Percentiles rank a stretch among this genome's conserved stretches.
These are phyloP conservation scores for Pseudonaja textilis DNA, from an alignment of 2,113 vertebrate species.

Conservation along the genomic window DNA sequence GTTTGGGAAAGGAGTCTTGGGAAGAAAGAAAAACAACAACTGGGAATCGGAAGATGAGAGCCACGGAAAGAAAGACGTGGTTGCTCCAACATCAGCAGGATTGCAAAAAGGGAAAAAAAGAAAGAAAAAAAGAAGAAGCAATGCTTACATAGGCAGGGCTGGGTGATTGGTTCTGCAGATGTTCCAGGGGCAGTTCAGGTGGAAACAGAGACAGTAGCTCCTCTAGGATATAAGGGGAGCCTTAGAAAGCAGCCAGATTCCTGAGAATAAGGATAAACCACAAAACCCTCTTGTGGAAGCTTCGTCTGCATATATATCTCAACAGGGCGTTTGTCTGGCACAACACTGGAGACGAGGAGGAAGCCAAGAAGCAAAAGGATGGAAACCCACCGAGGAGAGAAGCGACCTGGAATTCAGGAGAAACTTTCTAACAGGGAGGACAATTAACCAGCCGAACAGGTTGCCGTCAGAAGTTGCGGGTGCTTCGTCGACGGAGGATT, in stretches of 20 bases:
- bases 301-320: not conserved
- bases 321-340: conserved; percentile 28
- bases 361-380: not conserved
- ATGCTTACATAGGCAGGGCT: conserved; percentile 22
- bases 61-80: conserved; percentile 14
- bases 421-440: not conserved
- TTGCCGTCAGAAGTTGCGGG: not conserved
- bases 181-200: conserved; percentile 7
- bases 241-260: not conserved
- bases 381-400: conserved; percentile 3
- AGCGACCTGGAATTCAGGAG: too few relatives aligned
- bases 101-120: not conserved
- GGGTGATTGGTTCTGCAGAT: conserved; percentile 25
- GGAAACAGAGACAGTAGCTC: conserved; percentile 2
- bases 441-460: not conserved
- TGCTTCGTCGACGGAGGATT: not conserved
- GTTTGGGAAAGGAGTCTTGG: not conserved
- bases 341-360: conserved; percentile 9
- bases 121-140: not conserved
- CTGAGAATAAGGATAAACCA: not conserved
- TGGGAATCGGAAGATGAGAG: not conserved
- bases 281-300: not conserved
- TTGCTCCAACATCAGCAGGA: conserved; percentile 25
- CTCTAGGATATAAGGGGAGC: not conserved
- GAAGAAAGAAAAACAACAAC: not conserved